Base-by-base conservation (phyloP, 2,113 vertebrate genomes). In the Proteles cristata region DNA sequence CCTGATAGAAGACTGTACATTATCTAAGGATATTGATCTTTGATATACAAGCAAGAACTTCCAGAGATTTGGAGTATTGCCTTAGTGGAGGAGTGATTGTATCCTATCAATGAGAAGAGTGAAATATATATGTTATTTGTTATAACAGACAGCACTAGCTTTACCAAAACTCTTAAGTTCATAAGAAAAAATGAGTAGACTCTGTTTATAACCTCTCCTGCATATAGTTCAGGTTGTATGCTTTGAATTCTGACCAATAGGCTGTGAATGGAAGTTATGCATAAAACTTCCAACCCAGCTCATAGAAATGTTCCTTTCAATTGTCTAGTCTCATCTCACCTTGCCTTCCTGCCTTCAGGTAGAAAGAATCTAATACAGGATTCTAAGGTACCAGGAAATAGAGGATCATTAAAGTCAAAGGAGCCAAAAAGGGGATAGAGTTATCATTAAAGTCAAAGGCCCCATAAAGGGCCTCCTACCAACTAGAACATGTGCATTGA, bases 231-330 rank as follows among this genome's bases (percentile, higher is more conserved):
- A 53, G 31, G 76, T 12, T 88, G n/a, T 61, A 76, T 58, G 28
- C 10, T 45, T 94, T 97, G 76, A 96, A 45, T 92, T 95, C 15
- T 61, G 14, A 91, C 48, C 43, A 61, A 19, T 43, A 58, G 21
- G 14, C 15, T 71, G 58, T 45, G 45, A 85, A 28, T 87, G 15
- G 39, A 82, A 50, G 50, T 82, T 89, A 25, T 23, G 21, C 21
- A 50, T 15, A 79, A 33, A 33, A n/a, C 4, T 91, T 63, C 17
- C 4, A 88, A 28, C 8, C 10, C 93, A 10, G 61, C 69, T 84
- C 43, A 69, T 31, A 83, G 39, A 90, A 50, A 61, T 14, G 4
- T 68, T 61, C 9, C 45, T 23, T 25, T 77, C 23, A 77, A 43
- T 77, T 55, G 17, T 77, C 35, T 15, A 69, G 25, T 74, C 11